Base-by-base conservation (phyloP, 1,140 invertebrate genomes). In the Papilio dardanus region DNA sequence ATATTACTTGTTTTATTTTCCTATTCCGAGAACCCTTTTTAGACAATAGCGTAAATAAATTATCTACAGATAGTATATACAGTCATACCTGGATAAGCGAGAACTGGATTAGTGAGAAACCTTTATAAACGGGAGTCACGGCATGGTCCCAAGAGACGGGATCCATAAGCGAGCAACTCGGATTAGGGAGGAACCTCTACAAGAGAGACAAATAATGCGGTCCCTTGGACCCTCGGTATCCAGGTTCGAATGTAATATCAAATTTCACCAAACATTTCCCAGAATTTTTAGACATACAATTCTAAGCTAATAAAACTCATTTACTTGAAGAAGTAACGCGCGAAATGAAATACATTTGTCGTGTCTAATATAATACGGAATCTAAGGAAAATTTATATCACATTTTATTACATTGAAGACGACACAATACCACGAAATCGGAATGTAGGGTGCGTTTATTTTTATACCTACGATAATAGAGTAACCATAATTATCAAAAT, bases 371-470 rank as follows among this genome's bases (percentile, higher is more conserved):
- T 40, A 68, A 35, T 35, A 67, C 65, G 65, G n/a, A 1, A 30
- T 35, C 67, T 69, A 40, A 37, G 67, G 19, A 40, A 69, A 68
- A 69, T 21, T 42, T 69, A 69, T 69, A 37, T 40, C 21, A 40
- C 19, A 40, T 69, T 69, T 69, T 69, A 69, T 69, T 40, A 69
- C 35, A 69, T 42, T 40, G 67, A 69, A 69, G 35, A 69, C 67
- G 33, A 67, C 33, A 69, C 67, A 69, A 69, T 69, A 37, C 35
- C 19, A 40, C 31, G 67, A 16, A 37, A 69, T 69, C 33, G 31
- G 35, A 21, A 40, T 66, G 31, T 33, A 66, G 65, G 65, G 65
- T 66, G 65, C 14, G 30, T 33, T 66, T 66, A 66, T 66, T 66
- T 35, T 66, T 31, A 35, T 10, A 66, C 31, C 33, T 24, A 30